Conservation (phyloP, 2,113 vertebrate species). For the Tenrec ecaudatus region DNA sequence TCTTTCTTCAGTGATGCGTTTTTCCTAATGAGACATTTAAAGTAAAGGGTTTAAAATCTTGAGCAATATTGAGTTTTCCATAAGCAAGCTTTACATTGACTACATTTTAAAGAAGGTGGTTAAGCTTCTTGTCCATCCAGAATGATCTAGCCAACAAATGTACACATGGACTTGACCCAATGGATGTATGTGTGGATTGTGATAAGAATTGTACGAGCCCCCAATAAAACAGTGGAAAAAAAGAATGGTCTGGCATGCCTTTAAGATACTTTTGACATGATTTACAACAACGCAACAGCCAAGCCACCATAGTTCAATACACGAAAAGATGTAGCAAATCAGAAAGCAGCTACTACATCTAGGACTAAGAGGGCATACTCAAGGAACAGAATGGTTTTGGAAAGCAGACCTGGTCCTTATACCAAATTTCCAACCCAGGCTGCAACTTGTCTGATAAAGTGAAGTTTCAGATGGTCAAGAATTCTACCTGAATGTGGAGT, state of each 20-base stretch:
- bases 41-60: not conserved
- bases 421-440: fast-evolving
- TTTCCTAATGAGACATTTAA: not conserved
- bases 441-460: not conserved
- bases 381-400: not conserved
- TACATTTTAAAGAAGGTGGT: not conserved
- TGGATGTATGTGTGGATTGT: too few relatives aligned
- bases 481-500: not conserved
- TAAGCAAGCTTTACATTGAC: not conserved
- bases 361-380: not conserved
- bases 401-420: fast-evolving
- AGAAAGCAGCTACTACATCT: not conserved
- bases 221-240: too few relatives aligned
- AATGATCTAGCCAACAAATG: too few relatives aligned
- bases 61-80: not conserved
- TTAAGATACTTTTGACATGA: too few relatives aligned
- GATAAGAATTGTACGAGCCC: too few relatives aligned
- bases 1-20: not conserved
- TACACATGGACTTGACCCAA: too few relatives aligned
- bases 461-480: not conserved
- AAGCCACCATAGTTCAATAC: too few relatives aligned
- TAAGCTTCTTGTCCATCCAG: not conserved
- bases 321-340: not conserved
- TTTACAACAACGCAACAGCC: too few relatives aligned
- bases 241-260: too few relatives aligned